Conservation (phyloP, 2,888 invertebrate genomes). For the Choristoneura rosaceana region DNA sequence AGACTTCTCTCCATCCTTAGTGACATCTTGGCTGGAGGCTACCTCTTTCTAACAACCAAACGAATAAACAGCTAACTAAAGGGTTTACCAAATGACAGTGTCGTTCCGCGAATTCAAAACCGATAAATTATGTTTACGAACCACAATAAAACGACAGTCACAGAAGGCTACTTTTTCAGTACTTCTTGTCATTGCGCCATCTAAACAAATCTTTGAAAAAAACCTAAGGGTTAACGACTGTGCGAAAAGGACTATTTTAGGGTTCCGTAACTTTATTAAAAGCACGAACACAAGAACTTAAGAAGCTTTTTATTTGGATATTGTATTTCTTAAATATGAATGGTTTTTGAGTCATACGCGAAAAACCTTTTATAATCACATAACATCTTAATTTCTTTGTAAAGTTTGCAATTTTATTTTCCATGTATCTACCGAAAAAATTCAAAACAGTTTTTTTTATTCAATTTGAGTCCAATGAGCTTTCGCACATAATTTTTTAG, state of each 20-base stretch:
- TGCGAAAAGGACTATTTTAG: constrained; percentile 26
- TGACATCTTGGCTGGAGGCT: too few species aligned
- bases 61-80: constrained; percentile 46
- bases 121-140: constrained; percentile 72
- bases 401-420: too few species aligned
- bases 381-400: too few species aligned
- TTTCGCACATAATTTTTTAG: too few species aligned
- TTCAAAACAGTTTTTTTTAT: too few species aligned
- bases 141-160: constrained; percentile 75
- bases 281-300: too few species aligned
- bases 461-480: too few species aligned
- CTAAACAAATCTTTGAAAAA: constrained; percentile 37
- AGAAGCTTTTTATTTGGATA: too few species aligned
- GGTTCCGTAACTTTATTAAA: neutral
- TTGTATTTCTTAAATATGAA: too few species aligned
- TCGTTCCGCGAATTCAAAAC: constrained; percentile 76
- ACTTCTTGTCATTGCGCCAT: constrained; percentile 44
- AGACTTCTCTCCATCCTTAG: neutral
- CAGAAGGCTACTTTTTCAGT: constrained; percentile 54
- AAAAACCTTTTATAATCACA: too few species aligned
- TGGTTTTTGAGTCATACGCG: too few species aligned
- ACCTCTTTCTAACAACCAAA: neutral
- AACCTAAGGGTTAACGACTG: constrained; percentile 58
- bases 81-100: constrained; percentile 66
- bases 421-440: too few species aligned